phyloP scores from a whole-genome alignment of 2,888 invertebrate species.

The Cosmia trapezina region DNA sequence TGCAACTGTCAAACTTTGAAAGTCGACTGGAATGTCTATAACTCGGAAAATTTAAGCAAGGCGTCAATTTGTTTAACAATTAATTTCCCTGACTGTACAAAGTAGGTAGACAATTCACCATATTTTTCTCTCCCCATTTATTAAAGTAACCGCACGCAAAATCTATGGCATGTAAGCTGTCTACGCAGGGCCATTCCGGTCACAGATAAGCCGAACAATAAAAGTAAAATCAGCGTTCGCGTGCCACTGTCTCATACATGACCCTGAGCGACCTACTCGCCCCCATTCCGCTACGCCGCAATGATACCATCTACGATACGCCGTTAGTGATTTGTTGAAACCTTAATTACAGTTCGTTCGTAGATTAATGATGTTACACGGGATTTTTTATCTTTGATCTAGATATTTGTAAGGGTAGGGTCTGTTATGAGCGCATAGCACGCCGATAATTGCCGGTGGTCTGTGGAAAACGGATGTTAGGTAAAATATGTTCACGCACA shows the following conservation, averaged over 20 bases:
- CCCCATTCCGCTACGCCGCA: constrained; percentile 67
- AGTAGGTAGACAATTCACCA: too few relatives aligned
- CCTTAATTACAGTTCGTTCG: constrained; percentile 83
- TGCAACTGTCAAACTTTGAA: not conserved
- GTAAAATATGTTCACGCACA: constrained; percentile 90
- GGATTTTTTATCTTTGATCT: constrained; percentile 76
- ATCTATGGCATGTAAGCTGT: constrained; percentile 52
- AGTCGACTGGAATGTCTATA: not conserved
- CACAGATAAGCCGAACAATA: constrained; percentile 58
- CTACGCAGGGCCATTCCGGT: constrained; percentile 46
- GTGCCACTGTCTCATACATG: constrained; percentile 75
- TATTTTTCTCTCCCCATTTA: too few relatives aligned
- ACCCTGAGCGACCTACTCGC: constrained; percentile 73
- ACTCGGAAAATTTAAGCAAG: not conserved
- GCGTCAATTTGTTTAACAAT: not conserved
- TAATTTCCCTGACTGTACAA: not conserved
- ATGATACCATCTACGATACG: constrained; percentile 77
- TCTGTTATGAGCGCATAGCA: constrained; percentile 83
- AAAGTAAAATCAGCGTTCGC: constrained; percentile 69
- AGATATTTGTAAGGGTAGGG: constrained; percentile 64
- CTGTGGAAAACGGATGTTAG: constrained; percentile 80
- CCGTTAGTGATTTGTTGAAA: constrained; percentile 85
- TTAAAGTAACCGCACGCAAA: constrained; percentile 32
- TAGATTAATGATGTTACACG: constrained; percentile 82
- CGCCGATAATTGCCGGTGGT: constrained; percentile 85